phyloP scores from a whole-genome alignment of 1,140 invertebrate species.

The Aphelenchoides fujianensis region DNA sequence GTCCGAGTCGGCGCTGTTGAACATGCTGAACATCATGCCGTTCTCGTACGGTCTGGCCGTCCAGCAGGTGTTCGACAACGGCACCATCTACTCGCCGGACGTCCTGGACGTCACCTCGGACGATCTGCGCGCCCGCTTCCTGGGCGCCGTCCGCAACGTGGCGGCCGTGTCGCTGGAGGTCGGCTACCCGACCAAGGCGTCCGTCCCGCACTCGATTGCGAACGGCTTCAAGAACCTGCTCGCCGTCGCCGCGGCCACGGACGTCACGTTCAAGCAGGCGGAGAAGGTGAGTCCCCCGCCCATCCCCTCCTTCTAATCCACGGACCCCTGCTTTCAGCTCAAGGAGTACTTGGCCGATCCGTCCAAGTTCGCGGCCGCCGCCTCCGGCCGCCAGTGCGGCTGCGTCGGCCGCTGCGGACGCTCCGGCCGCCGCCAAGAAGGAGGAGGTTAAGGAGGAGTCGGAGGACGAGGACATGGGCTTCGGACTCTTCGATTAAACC shows the following conservation, averaged over 20 bases:
- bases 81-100: conserved; percentile 90
- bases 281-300: conserved; percentile 74
- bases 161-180: conserved; percentile 88
- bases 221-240: conserved; percentile 97
- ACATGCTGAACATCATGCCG: conserved; percentile 99
- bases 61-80: conserved; percentile 88
- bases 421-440: conserved; percentile 60
- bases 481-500: conserved; percentile 66
- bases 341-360: conserved; percentile 66
- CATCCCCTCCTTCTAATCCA: neutral
- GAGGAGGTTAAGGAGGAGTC: conserved; percentile 64
- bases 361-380: conserved; percentile 64
- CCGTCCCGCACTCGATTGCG: conserved; percentile 90
- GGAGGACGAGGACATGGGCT: conserved; percentile 66
- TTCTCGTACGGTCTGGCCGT: conserved; percentile 97
- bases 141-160: conserved; percentile 81
- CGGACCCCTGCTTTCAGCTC: conserved; percentile 51
- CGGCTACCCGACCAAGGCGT: conserved; percentile 91
- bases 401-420: conserved; percentile 50
- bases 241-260: conserved; percentile 89
- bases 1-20: conserved; percentile 93
- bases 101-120: conserved; percentile 97
- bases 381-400: conserved; percentile 58
- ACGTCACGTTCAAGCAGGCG: conserved; percentile 90
- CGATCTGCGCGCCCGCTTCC: conserved; percentile 83